Evolutionary conservation across 1,140 invertebrate genomes (phyloP).

Genomic region (Drosophila setifemur): DNA sequence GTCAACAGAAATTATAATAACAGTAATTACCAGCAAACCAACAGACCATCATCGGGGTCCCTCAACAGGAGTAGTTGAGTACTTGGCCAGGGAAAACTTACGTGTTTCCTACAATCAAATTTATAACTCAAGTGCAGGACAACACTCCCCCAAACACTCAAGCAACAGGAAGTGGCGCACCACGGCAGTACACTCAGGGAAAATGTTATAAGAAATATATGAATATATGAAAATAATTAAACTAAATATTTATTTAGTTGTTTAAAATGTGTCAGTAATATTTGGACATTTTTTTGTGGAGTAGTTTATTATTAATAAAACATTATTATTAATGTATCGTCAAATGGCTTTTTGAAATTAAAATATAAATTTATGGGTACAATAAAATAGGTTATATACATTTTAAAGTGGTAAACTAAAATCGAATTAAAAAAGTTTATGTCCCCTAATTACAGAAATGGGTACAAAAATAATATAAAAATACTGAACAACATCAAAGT

Average conservation of each 20-base stretch:
- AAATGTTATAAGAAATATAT: neutral
- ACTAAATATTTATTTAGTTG: neutral
- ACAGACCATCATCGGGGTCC: conserved; percentile 6
- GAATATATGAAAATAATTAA: neutral
- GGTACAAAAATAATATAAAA: no score
- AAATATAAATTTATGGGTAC: no score
- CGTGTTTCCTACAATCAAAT: conserved; percentile 68
- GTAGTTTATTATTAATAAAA: no score
- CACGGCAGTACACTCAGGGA: conserved; percentile 6
- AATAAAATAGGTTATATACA: no score
- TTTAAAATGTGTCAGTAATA: neutral
- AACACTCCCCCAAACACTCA: conserved; percentile 14
- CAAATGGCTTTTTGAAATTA: no score
- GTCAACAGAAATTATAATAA: conserved; percentile 81
- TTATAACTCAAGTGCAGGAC: conserved; percentile 66
- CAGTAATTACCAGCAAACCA: conserved; percentile 68
- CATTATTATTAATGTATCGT: no score
- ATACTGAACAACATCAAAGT: no score
- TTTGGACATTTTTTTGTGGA: no score
- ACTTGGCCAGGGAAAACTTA: conserved; percentile 48
- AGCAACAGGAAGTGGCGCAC: conserved; percentile 25
- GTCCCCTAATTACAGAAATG: no score
- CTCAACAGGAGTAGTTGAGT: neutral
- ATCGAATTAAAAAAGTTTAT: no score
- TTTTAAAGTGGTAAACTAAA: no score